These are phyloP conservation scores for Grapholita molesta DNA, from an alignment of 1,140 invertebrate genomes.

Conservation along the genomic window DNA sequence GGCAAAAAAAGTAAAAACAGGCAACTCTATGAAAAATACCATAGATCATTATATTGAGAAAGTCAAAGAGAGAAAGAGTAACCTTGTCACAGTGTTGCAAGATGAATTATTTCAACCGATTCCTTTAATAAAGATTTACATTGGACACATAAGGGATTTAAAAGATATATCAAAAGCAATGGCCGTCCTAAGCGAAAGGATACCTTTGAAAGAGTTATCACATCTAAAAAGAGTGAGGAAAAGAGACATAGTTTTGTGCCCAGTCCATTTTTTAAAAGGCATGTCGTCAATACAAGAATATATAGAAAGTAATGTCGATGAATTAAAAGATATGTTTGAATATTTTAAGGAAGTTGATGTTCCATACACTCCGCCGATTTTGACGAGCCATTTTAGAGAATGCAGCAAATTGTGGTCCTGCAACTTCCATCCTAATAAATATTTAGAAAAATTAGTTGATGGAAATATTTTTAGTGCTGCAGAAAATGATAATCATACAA, in stretches of 20 bases:
- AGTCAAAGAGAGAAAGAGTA: slow-evolving; percentile 37
- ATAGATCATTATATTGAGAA: slow-evolving; percentile 42
- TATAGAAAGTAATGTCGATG: slow-evolving; percentile 73
- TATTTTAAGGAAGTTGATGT: slow-evolving; percentile 80
- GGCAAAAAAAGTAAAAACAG: slow-evolving; percentile 44
- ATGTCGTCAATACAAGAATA: slow-evolving; percentile 70
- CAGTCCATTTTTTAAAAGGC: slow-evolving; percentile 35
- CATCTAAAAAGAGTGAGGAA: slow-evolving; percentile 87
- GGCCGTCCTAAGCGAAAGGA: slow-evolving; percentile 75
- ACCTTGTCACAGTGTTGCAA: slow-evolving; percentile 44
- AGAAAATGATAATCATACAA: slow-evolving; percentile 80
- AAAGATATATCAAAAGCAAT: slow-evolving; percentile 83
- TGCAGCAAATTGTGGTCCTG: slow-evolving; percentile 86
- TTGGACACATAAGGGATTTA: slow-evolving; percentile 79
- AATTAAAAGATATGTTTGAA: slow-evolving; percentile 75
- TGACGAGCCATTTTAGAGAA: slow-evolving; percentile 83
- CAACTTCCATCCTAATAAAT: slow-evolving; percentile 90
- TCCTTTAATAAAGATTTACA: slow-evolving; percentile 79
- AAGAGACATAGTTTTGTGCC: slow-evolving; percentile 81
- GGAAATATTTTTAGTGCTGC: slow-evolving; percentile 81
- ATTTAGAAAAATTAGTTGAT: slow-evolving; percentile 81
- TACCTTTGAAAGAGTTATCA: slow-evolving; percentile 80
- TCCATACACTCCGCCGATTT: slow-evolving; percentile 79
- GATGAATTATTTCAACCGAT: slow-evolving; percentile 74
- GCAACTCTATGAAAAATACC: slow-evolving; percentile 21